Evolutionary conservation across 2,888 invertebrate genomes (phyloP), one percentile per base, ranked within the genome.

Genomic region (Enchytraeus crypticus): DNA sequence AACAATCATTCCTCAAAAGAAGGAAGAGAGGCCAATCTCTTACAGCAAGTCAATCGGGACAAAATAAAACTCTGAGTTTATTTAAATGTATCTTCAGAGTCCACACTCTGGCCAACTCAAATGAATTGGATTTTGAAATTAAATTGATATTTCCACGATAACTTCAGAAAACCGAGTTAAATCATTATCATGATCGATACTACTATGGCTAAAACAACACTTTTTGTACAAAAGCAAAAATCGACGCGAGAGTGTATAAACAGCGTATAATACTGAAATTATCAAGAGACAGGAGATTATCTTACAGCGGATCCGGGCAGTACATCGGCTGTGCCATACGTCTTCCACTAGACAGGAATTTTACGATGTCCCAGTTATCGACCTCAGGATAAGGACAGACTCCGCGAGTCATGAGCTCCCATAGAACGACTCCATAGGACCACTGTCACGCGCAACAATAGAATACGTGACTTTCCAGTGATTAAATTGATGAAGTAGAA

Each of bases 321-420:
- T 77, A 81, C 27, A 73, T 72, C 0, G 82, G 82, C 61, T 79
- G 78, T 4, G 75, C 75, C 73, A 82, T 76, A 21, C 82, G 71
- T 43, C 81, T 66, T 2, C 80, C 80, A 21, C 69, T 64, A 65
- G 78, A 79, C 46, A 82, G 71, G 69, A 77, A 81, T 11, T 77
- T 73, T 27, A 79, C 73, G 51, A 82, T 74, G 59, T 81, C 80
- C 78, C 79, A 80, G 71, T 80, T 80, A 67, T 80, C 80, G 1
- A 82, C 80, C 61, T 79, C 80, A 2, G 80, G 78, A 67, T 82
- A 82, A 0, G 82, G 82, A 53, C 74, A 74, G 51, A 78, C 77
- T 30, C 81, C 81, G 32, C 82, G 70, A 2, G 81, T 81, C 74
- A 81, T 73, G 62, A 82, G 69, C 70, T 82, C 82, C 81, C 81